A percentile compares a stretch with the other conserved stretches of the same genome.
Conservation (phyloP, 1,140 invertebrate species). For the Platyscapa corneri region DNA sequence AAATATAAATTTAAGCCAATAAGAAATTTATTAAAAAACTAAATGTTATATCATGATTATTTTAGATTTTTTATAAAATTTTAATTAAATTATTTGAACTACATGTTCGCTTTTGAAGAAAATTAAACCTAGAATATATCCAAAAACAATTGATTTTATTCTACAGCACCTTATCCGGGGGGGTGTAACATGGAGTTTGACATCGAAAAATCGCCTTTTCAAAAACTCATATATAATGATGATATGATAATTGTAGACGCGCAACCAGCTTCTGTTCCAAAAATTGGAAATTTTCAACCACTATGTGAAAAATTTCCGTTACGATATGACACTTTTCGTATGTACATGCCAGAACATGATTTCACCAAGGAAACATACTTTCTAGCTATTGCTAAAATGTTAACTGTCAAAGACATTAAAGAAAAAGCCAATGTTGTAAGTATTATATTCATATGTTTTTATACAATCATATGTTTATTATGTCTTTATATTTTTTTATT, state of each 20-base stretch:
- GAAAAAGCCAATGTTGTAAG: conserved; percentile 77
- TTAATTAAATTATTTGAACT: no score
- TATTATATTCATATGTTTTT: not conserved
- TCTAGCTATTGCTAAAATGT: conserved; percentile 77
- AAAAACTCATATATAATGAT: conserved; percentile 73
- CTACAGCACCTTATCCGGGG: conserved; percentile 83
- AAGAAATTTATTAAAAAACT: no score
- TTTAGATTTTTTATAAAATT: no score
- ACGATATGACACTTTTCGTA: conserved; percentile 78
- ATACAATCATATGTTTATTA: not conserved
- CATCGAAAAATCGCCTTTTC: conserved; percentile 79
- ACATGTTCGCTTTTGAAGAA: no score
- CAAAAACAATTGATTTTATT: conserved; percentile 30
- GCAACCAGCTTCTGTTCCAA: conserved; percentile 75
- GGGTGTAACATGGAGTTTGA: conserved; percentile 84
- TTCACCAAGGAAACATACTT: conserved; percentile 78
- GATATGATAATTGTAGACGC: conserved; percentile 77
- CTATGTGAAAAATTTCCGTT: conserved; percentile 67
- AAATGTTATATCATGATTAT: no score
- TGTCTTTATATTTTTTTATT: not conserved
- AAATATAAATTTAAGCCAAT: no score
- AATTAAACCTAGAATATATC: no score
- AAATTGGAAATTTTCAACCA: conserved; percentile 51
- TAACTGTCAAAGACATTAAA: conserved; percentile 76
- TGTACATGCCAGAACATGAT: conserved; percentile 78